A percentile compares a stretch with the other conserved stretches of the same genome.
phyloP scores from a whole-genome alignment of 1,140 invertebrate species.

The Zeugodacus cucurbitae region DNA sequence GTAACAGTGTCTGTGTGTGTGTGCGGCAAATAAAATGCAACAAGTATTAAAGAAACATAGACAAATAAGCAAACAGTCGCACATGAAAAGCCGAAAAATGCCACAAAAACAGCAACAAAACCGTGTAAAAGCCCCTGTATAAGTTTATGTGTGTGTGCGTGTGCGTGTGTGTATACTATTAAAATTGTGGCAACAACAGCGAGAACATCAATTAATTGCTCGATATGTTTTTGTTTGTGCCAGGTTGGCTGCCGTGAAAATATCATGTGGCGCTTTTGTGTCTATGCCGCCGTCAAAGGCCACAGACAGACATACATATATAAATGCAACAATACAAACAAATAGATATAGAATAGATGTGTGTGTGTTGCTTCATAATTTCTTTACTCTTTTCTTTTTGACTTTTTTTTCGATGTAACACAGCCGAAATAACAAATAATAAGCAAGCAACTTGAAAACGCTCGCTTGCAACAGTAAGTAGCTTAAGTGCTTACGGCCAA shows the following conservation, averaged over 20 bases:
- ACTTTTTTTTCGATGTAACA: background rate
- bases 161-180: background rate
- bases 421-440: conserved; percentile 8
- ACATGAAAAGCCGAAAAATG: background rate
- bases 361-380: background rate
- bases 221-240: conserved; percentile 32
- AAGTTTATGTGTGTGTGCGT: background rate
- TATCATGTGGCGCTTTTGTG: conserved; percentile 43
- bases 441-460: background rate
- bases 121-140: background rate
- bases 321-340: background rate
- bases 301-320: no score
- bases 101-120: background rate
- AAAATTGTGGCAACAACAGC: conserved; percentile 12
- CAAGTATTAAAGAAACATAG: background rate
- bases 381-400: background rate
- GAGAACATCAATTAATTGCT: conserved; percentile 34
- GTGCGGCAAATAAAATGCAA: background rate
- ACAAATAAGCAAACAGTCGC: background rate
- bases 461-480: background rate
- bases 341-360: background rate
- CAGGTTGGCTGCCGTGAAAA: conserved; percentile 42
- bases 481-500: background rate
- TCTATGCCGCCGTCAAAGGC: conserved; percentile 40
- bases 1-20: background rate